These are phyloP conservation scores for Menidia beryllina DNA, from an alignment of 2,113 vertebrate species.

Conservation along the genomic window DNA sequence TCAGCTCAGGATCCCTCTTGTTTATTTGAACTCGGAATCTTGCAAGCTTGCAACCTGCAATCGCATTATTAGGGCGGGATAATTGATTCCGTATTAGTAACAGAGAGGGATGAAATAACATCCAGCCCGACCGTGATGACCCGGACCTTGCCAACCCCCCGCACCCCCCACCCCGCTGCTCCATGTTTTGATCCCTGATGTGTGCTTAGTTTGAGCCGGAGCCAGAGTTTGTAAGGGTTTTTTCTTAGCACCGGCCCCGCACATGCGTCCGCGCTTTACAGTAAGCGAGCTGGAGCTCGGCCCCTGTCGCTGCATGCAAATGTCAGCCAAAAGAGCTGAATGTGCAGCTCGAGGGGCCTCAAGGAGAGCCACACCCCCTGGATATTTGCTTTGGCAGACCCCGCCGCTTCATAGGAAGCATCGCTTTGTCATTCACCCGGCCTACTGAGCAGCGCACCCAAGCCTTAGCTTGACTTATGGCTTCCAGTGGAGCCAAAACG, in stretches of 20 bases:
- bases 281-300: constrained; percentile 40
- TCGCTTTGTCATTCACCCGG: constrained; percentile 70
- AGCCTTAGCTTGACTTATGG: constrained; percentile 34
- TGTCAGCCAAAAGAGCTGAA: constrained; percentile 74
- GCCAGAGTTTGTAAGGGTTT: constrained; percentile 62
- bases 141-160: constrained; percentile 35
- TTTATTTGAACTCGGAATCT: constrained; percentile 66
- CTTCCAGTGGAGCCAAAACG: constrained; percentile 24
- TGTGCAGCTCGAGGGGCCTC: constrained; percentile 65
- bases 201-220: constrained; percentile 56
- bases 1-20: constrained; percentile 35
- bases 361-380: constrained; percentile 59
- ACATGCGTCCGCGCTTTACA: constrained; percentile 64
- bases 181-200: constrained; percentile 29
- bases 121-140: constrained; percentile 57
- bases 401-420: constrained; percentile 74
- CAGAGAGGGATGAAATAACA: constrained; percentile 75
- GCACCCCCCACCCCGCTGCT: no score
- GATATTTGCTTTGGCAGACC: constrained; percentile 75
- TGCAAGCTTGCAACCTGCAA: constrained; percentile 70
- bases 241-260: constrained; percentile 52
- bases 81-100: constrained; percentile 78
- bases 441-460: constrained; percentile 41
- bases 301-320: constrained; percentile 57
- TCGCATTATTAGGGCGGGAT: constrained; percentile 71